These are phyloP conservation scores for Caenorhabditis angaria DNA, from an alignment of 2,888 invertebrate genomes.

Conservation along the genomic window DNA sequence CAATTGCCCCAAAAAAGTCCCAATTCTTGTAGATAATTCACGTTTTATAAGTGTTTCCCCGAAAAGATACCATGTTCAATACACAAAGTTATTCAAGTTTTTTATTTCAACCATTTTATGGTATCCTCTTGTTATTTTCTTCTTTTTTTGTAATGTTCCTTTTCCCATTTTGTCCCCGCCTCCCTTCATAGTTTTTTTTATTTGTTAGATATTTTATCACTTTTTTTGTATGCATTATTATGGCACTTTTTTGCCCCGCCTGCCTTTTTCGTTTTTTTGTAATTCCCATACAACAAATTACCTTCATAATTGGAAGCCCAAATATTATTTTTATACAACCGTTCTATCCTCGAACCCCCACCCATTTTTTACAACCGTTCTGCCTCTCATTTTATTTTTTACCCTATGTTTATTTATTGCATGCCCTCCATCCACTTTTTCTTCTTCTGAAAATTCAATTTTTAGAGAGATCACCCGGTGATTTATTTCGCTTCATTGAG, in stretches of 20 bases:
- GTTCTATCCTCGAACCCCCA: constrained; percentile 33
- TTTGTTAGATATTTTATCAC: constrained; percentile 8
- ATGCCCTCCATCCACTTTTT: neutral
- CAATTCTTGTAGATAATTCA: neutral
- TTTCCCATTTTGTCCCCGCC: neutral
- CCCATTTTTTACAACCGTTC: constrained; percentile 43
- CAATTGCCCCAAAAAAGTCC: constrained; percentile 1
- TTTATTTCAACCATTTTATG: constrained; percentile 30
- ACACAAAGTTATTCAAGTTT: constrained; percentile 39
- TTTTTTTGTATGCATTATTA: constrained; percentile 10
- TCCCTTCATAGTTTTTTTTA: neutral
- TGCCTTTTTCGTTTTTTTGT: neutral
- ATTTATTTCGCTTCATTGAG: constrained; percentile 2
- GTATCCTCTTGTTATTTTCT: constrained; percentile 6
- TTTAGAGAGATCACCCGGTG: constrained; percentile 2
- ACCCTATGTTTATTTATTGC: constrained; percentile 1
- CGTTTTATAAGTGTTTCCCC: constrained; percentile 4
- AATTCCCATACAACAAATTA: constrained; percentile 10
- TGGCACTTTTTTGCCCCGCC: neutral
- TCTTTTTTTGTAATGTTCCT: neutral
- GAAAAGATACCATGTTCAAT: neutral
- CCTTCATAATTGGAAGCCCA: constrained; percentile 8
- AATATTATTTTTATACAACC: constrained; percentile 47
- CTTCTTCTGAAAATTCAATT: neutral
- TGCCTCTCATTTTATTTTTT: constrained; percentile 34